phyloP scores from a whole-genome alignment of 2,888 invertebrate species.

The Amblyteles armatorius region DNA sequence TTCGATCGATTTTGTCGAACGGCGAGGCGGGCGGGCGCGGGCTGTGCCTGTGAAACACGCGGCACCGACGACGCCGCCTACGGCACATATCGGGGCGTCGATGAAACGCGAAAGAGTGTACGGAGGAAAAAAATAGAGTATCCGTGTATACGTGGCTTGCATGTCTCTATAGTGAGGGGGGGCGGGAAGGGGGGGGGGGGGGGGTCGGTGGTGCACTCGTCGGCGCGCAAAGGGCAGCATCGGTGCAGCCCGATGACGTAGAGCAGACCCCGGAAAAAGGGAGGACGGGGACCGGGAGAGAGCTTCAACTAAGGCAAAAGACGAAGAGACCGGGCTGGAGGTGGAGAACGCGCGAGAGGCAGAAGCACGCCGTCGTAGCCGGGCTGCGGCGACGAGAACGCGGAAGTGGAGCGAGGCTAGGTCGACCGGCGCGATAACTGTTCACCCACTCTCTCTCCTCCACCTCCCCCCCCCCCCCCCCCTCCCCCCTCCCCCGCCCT shows the following conservation, averaged over 20 bases:
- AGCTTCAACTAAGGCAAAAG: slow-evolving; percentile 58
- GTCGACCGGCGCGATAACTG: slow-evolving; percentile 50
- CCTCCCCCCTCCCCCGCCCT: too few species aligned
- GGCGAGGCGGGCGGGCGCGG: slow-evolving; percentile 31
- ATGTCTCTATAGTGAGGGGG: slow-evolving; percentile 5
- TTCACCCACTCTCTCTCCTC: slow-evolving; percentile 18
- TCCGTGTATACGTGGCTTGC: slow-evolving; percentile 14
- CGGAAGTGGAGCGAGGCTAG: slow-evolving; percentile 64
- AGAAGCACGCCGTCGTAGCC: slow-evolving; percentile 38
- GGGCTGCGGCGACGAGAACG: slow-evolving; percentile 41
- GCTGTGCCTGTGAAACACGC: slow-evolving; percentile 42
- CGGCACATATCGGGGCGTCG: slow-evolving; percentile 55
- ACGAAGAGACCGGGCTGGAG: slow-evolving; percentile 53
- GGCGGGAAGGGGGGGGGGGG: too few species aligned
- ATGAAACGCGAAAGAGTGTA: slow-evolving; percentile 65
- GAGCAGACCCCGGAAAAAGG: slow-evolving; percentile 63
- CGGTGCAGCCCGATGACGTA: slow-evolving; percentile 64
- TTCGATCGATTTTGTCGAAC: slow-evolving; percentile 67
- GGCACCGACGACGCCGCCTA: slow-evolving; percentile 58
- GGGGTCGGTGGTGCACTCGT: slow-evolving; percentile 54
- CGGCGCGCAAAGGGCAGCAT: slow-evolving; percentile 66
- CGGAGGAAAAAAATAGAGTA: slow-evolving; percentile 62
- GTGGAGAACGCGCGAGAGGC: slow-evolving; percentile 38
- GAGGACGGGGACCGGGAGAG: slow-evolving; percentile 32
- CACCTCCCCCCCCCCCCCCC: background rate